These are phyloP conservation scores for Rotaria macrura DNA, from an alignment of 2,888 invertebrate genomes.

Conservation along the genomic window DNA sequence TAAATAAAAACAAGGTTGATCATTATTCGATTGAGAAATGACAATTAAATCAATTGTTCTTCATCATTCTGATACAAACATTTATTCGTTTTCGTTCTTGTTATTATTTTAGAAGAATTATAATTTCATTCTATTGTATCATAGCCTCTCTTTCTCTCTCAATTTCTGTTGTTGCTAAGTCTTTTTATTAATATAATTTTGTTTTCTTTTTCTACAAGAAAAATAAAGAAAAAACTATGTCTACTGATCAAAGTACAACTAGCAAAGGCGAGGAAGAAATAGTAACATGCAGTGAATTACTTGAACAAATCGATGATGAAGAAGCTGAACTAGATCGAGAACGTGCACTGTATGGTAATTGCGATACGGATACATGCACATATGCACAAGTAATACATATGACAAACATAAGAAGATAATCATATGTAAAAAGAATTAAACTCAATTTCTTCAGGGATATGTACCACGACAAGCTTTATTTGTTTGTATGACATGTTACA, in stretches of 20 bases:
- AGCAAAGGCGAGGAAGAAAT: not conserved
- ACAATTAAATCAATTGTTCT: no score
- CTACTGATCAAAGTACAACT: not conserved
- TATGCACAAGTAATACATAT: not conserved
- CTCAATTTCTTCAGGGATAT: slow-evolving; percentile 27
- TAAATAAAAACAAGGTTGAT: no score
- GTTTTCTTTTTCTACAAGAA: not conserved
- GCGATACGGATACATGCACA: not conserved
- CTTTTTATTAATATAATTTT: no score
- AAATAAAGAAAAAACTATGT: not conserved
- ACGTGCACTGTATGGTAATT: not conserved
- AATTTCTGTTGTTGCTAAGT: no score
- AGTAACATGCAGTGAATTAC: not conserved
- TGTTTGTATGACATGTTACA: slow-evolving; percentile 31
- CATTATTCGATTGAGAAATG: no score
- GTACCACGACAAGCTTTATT: slow-evolving; percentile 32
- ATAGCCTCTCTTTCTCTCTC: no score
- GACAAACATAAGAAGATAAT: no score
- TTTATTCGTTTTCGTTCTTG: no score
- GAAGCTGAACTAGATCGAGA: not conserved
- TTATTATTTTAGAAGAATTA: no score
- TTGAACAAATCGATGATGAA: slow-evolving; percentile 11
- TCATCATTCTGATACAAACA: no score
- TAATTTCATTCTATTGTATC: no score
- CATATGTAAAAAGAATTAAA: not conserved